A percentile compares a stretch with the other conserved stretches of the same genome.
Conservation (phyloP, 2,888 invertebrate species). For the Archips xylosteana region DNA sequence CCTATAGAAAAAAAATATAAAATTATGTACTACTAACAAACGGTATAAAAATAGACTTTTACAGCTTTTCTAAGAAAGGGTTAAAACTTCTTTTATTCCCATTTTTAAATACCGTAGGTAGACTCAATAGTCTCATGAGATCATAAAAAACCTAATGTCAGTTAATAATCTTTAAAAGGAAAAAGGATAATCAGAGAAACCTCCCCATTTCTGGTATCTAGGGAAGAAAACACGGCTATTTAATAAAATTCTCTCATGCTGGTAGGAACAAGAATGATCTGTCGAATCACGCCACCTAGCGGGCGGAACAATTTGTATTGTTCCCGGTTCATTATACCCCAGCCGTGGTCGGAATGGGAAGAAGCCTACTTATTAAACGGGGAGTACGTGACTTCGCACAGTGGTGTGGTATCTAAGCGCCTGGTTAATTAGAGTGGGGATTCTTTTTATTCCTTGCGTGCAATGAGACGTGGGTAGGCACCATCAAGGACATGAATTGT, state of each 20-base stretch:
- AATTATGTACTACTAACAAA: no score
- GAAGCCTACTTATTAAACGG: conserved; percentile 41
- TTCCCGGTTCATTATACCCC: conserved; percentile 41
- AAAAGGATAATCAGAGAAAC: no score
- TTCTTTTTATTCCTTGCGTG: background rate
- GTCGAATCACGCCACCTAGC: conserved; percentile 33
- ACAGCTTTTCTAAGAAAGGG: no score
- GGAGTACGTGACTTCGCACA: conserved; percentile 34
- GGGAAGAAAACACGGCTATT: background rate
- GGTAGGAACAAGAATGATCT: conserved; percentile 5
- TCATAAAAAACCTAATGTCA: background rate
- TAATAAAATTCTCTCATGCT: background rate
- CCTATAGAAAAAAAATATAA: no score
- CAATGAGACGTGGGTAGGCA: background rate
- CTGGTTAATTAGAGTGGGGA: conserved; percentile 31
- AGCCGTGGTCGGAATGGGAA: conserved; percentile 41
- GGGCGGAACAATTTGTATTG: conserved; percentile 39
- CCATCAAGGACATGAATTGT: no score
- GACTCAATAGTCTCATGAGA: background rate
- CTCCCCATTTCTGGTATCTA: no score
- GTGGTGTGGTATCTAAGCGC: conserved; percentile 10
- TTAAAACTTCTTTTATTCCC: no score
- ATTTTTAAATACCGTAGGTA: no score
- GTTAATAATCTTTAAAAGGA: no score
- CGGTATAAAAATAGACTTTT: no score